Evolutionary conservation across 2,888 invertebrate genomes (phyloP).

Genomic region (Clistopyga incitator): DNA sequence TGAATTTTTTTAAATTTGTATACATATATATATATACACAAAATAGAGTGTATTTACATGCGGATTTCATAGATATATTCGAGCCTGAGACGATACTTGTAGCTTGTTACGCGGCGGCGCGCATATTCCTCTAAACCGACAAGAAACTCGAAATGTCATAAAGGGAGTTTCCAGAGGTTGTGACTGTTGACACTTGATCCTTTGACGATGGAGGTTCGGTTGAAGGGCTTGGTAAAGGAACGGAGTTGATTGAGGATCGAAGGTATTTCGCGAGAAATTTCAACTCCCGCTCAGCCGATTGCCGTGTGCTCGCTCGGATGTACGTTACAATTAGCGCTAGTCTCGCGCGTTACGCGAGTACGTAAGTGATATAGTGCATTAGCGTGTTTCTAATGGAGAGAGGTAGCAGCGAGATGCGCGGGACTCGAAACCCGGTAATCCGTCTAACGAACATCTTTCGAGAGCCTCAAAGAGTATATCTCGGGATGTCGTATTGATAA

Average conservation of each 20-base stretch:
- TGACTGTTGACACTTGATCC: not conserved
- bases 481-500: no score
- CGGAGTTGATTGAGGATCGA: not conserved
- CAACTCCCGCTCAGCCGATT: slow-evolving; percentile 2
- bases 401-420: slow-evolving; percentile 10
- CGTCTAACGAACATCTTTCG: slow-evolving; percentile 24
- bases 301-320: not conserved
- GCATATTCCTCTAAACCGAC: not conserved
- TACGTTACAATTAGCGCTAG: slow-evolving; percentile 30
- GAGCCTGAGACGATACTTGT: no score
- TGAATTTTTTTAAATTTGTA: no score
- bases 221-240: not conserved
- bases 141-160: not conserved
- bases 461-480: no score
- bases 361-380: slow-evolving; percentile 43
- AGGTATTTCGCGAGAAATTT: not conserved
- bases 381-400: slow-evolving; percentile 47
- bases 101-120: no score
- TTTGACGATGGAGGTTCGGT: not conserved
- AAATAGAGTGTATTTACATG: no score
- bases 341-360: slow-evolving; percentile 15
- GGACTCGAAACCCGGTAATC: slow-evolving; percentile 21
- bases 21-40: no score
- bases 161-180: not conserved
- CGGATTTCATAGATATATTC: no score